A percentile compares a stretch with the other conserved stretches of the same genome.
Evolutionary conservation across 2,888 invertebrate genomes (phyloP).

Genomic region (Morpho deidamia): DNA sequence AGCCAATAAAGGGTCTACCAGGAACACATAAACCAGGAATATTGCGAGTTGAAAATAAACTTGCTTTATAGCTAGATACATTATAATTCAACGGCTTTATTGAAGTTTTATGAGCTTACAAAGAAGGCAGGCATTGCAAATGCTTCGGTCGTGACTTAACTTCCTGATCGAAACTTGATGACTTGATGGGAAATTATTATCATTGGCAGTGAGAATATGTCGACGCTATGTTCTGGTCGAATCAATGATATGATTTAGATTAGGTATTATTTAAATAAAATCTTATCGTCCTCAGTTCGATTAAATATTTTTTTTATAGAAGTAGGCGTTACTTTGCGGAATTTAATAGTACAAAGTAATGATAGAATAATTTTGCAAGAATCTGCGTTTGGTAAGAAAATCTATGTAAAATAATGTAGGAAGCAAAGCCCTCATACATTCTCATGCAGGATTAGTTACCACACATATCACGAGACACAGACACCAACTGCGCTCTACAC

Average conservation of each 20-base stretch:
- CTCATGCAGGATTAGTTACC: too few species aligned
- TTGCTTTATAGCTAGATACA: constrained; percentile 51
- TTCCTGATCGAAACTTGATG: constrained; percentile 61
- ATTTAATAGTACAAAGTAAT: too few species aligned
- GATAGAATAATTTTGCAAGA: too few species aligned
- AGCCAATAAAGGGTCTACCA: constrained; percentile 23
- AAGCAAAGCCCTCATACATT: too few species aligned
- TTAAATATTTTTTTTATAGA: too few species aligned
- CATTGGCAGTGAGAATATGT: constrained; percentile 24
- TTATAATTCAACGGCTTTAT: constrained; percentile 68
- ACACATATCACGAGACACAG: too few species aligned
- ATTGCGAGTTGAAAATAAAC: constrained; percentile 56
- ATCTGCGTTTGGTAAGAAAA: too few species aligned
- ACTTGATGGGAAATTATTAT: constrained; percentile 52
- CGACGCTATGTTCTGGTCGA: constrained; percentile 26
- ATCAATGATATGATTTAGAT: constrained; percentile 9
- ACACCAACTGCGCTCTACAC: too few species aligned
- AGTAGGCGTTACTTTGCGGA: too few species aligned
- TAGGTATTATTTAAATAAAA: too few species aligned
- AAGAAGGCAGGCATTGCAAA: constrained; percentile 63
- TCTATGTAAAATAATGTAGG: too few species aligned
- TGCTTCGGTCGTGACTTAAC: constrained; percentile 60
- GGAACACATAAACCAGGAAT: constrained; percentile 31
- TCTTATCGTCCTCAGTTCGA: too few species aligned
- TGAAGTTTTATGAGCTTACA: constrained; percentile 70